A percentile compares a stretch with the other conserved stretches of the same genome.
Conservation (phyloP, 1,140 invertebrate genomes). For the Chrysopa pallens region DNA sequence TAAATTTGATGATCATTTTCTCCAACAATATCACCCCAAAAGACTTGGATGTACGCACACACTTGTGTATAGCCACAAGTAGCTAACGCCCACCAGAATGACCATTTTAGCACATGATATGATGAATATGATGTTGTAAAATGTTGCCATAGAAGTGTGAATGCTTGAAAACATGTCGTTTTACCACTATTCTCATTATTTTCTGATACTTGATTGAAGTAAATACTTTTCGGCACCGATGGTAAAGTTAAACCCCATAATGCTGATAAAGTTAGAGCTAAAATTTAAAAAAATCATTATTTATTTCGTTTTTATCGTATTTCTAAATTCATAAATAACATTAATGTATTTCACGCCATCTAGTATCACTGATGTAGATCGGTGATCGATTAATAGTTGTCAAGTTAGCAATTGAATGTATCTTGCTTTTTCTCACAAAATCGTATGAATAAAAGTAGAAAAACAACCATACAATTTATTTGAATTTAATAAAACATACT, state of each 20-base stretch:
- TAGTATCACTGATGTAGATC: too few species aligned
- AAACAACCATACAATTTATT: too few species aligned
- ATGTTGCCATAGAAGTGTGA: constrained; percentile 42
- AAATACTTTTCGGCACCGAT: constrained; percentile 53
- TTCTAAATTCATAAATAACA: too few species aligned
- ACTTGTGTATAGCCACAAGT: constrained; percentile 68
- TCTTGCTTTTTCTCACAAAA: too few species aligned
- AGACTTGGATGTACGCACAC: constrained; percentile 58
- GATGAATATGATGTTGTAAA: constrained; percentile 53
- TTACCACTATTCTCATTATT: not conserved
- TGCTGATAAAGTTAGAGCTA: constrained; percentile 50
- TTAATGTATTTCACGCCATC: too few species aligned
- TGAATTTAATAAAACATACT: too few species aligned
- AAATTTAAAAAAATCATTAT: constrained; percentile 11
- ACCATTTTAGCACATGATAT: constrained; percentile 63
- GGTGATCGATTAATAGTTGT: too few species aligned
- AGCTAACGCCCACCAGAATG: constrained; percentile 63
- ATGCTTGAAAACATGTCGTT: constrained; percentile 13
- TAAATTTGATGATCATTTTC: constrained; percentile 11
- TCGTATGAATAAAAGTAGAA: too few species aligned
- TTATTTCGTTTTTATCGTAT: not conserved
- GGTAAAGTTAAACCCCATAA: constrained; percentile 60
- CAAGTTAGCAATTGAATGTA: too few species aligned
- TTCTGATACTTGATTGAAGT: constrained; percentile 44
- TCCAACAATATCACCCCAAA: constrained; percentile 45